Evolutionary conservation across 2,797 vertebrate species (phyloP).

Genomic region (Chromis chromis): DNA sequence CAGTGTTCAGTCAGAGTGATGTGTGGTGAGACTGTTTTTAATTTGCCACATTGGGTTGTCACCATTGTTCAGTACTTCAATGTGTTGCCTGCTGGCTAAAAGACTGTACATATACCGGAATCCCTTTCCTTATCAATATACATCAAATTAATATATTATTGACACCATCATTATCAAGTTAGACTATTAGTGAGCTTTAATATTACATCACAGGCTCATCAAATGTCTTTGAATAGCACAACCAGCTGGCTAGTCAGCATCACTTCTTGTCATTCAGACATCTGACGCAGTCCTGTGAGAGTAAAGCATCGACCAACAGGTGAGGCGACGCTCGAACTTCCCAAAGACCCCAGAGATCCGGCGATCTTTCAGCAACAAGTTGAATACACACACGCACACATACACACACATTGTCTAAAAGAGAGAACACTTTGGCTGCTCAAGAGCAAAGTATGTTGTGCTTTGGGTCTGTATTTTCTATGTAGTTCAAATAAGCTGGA

Average conservation of each 20-base stretch:
- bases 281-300: slow-evolving; percentile 67
- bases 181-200: slow-evolving; percentile 77
- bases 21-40: slow-evolving; percentile 40
- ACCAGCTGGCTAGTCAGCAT: slow-evolving; percentile 65
- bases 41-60: slow-evolving; percentile 49
- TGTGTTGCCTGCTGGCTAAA: slow-evolving; percentile 45
- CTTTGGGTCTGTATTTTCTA: slow-evolving; percentile 51
- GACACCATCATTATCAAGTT: slow-evolving; percentile 75
- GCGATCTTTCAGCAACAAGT: slow-evolving; percentile 69
- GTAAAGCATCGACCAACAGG: slow-evolving; percentile 57
- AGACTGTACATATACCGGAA: slow-evolving; percentile 66
- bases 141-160: slow-evolving; percentile 74
- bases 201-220: slow-evolving; percentile 71
- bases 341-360: slow-evolving; percentile 58
- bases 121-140: slow-evolving; percentile 65
- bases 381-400: slow-evolving; percentile 49
- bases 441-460: slow-evolving; percentile 40
- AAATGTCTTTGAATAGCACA: slow-evolving; percentile 71
- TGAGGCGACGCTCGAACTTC: slow-evolving; percentile 55
- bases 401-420: slow-evolving; percentile 74
- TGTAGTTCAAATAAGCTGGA: slow-evolving; percentile 9
- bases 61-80: slow-evolving; percentile 33
- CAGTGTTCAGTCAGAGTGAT: slow-evolving; percentile 58
- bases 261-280: slow-evolving; percentile 57
- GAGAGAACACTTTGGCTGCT: slow-evolving; percentile 68